These are phyloP conservation scores for Lepeophtheirus nordmannii DNA, from an alignment of 2,888 invertebrate species.

Conservation along the genomic window DNA sequence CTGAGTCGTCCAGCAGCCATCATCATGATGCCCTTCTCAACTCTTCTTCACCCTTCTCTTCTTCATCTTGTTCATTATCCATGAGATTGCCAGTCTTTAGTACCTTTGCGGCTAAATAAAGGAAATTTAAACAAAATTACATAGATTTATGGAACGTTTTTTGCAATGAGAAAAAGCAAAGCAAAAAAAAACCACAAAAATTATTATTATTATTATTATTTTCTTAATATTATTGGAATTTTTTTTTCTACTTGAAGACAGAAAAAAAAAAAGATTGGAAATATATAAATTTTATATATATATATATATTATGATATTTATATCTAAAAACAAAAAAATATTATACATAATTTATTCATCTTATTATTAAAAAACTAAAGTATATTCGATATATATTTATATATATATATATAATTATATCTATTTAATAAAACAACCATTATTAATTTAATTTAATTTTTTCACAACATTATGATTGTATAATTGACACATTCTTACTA, in stretches of 20 bases:
- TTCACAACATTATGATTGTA: too few relatives aligned
- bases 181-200: background rate
- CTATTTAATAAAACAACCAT: constrained; percentile 1
- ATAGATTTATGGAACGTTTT: background rate
- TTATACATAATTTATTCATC: background rate
- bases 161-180: background rate
- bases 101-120: background rate
- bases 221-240: constrained; percentile 1
- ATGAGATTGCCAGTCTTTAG: constrained; percentile 8
- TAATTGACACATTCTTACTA: background rate
- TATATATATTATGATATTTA: constrained; percentile 3
- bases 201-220: background rate
- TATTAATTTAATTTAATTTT: background rate
- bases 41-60: too few relatives aligned
- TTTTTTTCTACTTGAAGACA: too few relatives aligned
- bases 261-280: too few relatives aligned
- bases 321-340: background rate
- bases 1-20: background rate
- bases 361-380: too few relatives aligned
- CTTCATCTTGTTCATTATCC: background rate
- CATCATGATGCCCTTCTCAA: too few relatives aligned
- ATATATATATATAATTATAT: background rate
- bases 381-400: background rate
- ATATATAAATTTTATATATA: too few relatives aligned
- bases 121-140: background rate